Evolutionary conservation across 1,140 invertebrate species (phyloP), one percentile per base, ranked within the genome.

Genomic region (Caenorhabditis briggsae): DNA sequence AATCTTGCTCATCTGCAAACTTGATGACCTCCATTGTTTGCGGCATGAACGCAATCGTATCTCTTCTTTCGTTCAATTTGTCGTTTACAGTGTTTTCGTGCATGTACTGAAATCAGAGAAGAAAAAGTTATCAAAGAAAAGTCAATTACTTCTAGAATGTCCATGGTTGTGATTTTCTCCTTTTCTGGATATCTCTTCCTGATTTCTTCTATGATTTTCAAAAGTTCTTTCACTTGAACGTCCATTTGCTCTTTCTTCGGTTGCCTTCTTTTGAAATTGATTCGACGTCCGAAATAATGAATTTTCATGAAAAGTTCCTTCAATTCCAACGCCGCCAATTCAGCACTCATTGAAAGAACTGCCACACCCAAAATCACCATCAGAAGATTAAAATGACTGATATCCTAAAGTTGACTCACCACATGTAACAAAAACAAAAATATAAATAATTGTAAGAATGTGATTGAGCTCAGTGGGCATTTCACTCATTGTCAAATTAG

Each of bases 11-110:
- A 58, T 92, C 91, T 1, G 91, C 91, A 74, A 92, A 92, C 65
- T 90, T 92, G 14, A 92, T 84, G 3, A 89, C 89, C 83, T 92
- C 91, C 85, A 92, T 91, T 43, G 89, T 92, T 83, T 90, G 90
- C 2, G 91, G 91, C 89, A 92, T 92, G 58, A 92, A 92, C 11
- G 91, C 91, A 70, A 92, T 91, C 20, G 91, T 92, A 83, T 92
- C 91, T 50, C 91, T 56, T 59, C 86, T 48, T 25, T 87, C 86
- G 41, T 88, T 23, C 91, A 90, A 58, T 89, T 46, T 85, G 58
- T 33, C 82, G 65, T 84, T 56, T 90, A 74, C 78, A 83, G 86
- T 58, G 23, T 65, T 53, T 74, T 92, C 91, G 55, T 92, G 90
- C 87, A 92, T 91, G 82, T 91, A 92, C 90, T 92, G 59, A 65